Conservation (phyloP, 1,140 invertebrate genomes). For the Drosophila equinoxialis region DNA sequence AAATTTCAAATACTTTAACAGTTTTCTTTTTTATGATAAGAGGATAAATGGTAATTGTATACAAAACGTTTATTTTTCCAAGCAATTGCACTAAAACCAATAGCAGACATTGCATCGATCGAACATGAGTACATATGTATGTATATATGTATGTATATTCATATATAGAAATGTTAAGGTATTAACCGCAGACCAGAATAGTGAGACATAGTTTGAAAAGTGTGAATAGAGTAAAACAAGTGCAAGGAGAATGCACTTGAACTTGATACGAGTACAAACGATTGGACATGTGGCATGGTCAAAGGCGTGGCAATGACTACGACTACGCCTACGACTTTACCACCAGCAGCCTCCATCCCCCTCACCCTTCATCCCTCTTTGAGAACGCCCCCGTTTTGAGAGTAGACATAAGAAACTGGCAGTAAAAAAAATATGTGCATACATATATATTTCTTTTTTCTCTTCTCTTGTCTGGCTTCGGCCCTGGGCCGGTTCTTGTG, state of each 20-base stretch:
- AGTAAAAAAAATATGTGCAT: conserved; percentile 3
- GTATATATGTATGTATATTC: background rate
- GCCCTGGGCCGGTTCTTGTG: conserved; percentile 68
- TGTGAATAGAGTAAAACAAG: conserved; percentile 30
- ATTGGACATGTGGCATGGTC: conserved; percentile 18
- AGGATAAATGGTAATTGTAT: background rate
- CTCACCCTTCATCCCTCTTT: background rate
- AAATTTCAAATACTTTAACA: too few species aligned
- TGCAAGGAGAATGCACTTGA: conserved; percentile 60
- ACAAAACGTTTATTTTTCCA: background rate
- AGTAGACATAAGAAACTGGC: conserved; percentile 21
- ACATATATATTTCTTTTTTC: conserved; percentile 13
- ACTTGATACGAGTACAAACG: conserved; percentile 51
- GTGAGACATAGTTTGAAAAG: conserved; percentile 9
- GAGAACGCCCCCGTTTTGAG: conserved; percentile 16
- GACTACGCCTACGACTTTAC: conserved; percentile 3
- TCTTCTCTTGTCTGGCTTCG: conserved; percentile 35
- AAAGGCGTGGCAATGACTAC: conserved; percentile 14
- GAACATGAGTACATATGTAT: background rate
- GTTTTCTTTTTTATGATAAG: too few species aligned
- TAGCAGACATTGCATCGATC: background rate
- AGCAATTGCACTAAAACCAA: conserved; percentile 1
- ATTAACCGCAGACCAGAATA: conserved; percentile 27
- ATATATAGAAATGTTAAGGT: conserved; percentile 18
- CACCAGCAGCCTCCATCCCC: background rate